Percentiles rank a stretch among this genome's conserved stretches.
These are phyloP conservation scores for Caenorhabditis uteleia DNA, from an alignment of 2,888 invertebrate genomes.

Conservation along the genomic window DNA sequence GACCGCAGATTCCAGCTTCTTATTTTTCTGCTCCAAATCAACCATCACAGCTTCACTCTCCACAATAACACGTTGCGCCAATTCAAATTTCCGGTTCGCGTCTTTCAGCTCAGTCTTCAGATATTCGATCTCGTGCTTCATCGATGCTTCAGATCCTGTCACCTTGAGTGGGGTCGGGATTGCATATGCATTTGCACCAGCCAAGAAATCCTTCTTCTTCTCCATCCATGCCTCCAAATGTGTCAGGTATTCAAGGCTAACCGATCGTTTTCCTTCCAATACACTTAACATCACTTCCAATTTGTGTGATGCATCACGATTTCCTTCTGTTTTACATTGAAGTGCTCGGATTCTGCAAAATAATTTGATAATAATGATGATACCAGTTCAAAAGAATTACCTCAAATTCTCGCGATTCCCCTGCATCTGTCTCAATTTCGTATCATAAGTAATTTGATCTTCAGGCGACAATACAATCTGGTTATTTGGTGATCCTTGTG, in stretches of 20 bases:
- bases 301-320: slow-evolving; percentile 48
- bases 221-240: slow-evolving; percentile 57
- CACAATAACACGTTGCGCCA: no score
- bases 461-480: slow-evolving; percentile 15
- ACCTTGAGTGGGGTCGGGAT: no score
- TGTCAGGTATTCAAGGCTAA: slow-evolving; percentile 53
- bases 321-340: slow-evolving; percentile 44
- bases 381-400: slow-evolving; percentile 7
- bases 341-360: slow-evolving; percentile 38
- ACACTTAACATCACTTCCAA: slow-evolving; percentile 56
- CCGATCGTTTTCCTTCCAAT: slow-evolving; percentile 52
- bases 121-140: no score
- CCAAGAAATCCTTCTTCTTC: slow-evolving; percentile 52
- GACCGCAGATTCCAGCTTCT: no score
- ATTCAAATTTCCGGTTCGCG: no score
- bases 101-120: no score
- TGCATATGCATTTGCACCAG: no score
- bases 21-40: no score
- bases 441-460: slow-evolving; percentile 41
- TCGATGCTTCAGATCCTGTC: no score
- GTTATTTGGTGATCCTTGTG: no score
- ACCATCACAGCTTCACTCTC: no score
- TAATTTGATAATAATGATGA: no score
- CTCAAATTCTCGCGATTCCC: slow-evolving; percentile 46
- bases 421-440: slow-evolving; percentile 40